Evolutionary conservation across 1,140 invertebrate species (phyloP), one percentile per base, ranked within the genome.

Genomic region (Paralvinella palmiformis): DNA sequence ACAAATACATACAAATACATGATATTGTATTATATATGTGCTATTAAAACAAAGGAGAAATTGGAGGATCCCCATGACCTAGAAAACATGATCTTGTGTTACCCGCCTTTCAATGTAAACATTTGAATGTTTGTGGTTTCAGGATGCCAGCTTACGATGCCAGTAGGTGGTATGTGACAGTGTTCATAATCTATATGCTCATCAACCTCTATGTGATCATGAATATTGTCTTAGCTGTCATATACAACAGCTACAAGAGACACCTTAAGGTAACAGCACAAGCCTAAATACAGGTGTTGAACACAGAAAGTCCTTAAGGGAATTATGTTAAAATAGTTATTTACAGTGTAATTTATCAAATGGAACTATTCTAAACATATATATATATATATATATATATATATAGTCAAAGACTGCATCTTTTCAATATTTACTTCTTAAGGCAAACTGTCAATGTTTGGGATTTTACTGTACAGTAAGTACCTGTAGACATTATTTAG

Each of bases 131-230:
- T 59, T 45, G 44, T 36, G 58, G 48, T 68, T 71, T 36, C 68
- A 84, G 83, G 83, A 84, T 84, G 81, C 83, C 83, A 37, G 82
- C 82, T 1, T 84, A 83, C 73, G 75, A 82, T 67, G 65, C 73
- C 31, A 81, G 68, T 66, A 72, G 71, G 48, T 82, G 77, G 75
- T 83, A 75, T 72, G 81, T 79, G 10, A 37, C 84, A 20, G 84
- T 83, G 71, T 85, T 85, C 64, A 74, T 83, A 20, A 63, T 75
- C 17, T 84, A 82, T 63, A 66, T 84, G 2, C 74, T 84, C 36
- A 73, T 84, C 44, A 82, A 80, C 69, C 72, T 83, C 29, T 85
- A 84, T 68, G 79, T 85, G 44, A 84, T 84, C 69, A 84, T 85
- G 82, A 84, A 82, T 64, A 82, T 84, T 62, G 76, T 85, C 7